phyloP scores from a whole-genome alignment of 2,888 invertebrate genomes.

The Tetranychus truncatus region DNA sequence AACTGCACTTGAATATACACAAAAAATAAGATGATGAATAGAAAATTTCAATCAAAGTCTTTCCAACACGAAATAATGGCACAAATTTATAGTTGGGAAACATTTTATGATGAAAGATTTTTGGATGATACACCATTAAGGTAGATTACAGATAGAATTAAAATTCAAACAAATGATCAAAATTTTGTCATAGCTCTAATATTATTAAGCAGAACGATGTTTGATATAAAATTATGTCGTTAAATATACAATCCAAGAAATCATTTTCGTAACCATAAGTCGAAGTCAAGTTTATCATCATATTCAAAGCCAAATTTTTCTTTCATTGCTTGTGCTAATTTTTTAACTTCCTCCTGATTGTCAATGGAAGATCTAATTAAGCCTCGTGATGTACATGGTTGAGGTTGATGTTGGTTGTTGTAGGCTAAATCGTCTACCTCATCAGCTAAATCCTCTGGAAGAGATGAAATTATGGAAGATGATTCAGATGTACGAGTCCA shows the following conservation, averaged over 20 bases:
- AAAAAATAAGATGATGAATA: too few species aligned
- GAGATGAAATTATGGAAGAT: constrained; percentile 1
- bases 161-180: too few species aligned
- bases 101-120: too few species aligned
- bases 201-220: too few species aligned
- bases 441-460: not conserved
- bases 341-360: not conserved
- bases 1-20: too few species aligned
- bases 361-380: not conserved
- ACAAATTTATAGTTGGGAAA: too few species aligned
- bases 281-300: not conserved
- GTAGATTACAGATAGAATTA: too few species aligned
- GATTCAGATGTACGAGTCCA: not conserved
- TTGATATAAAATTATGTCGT: too few species aligned
- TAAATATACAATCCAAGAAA: not conserved
- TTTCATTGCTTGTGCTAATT: not conserved
- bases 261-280: not conserved
- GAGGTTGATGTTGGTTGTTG: not conserved
- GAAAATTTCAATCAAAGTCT: too few species aligned
- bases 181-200: too few species aligned
- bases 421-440: not conserved
- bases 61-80: too few species aligned
- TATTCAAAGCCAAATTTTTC: not conserved
- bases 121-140: too few species aligned
- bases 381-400: not conserved